A percentile compares a stretch with the other conserved stretches of the same genome.
Conservation (phyloP, 1,140 invertebrate species). For the Drosophila virilis region DNA sequence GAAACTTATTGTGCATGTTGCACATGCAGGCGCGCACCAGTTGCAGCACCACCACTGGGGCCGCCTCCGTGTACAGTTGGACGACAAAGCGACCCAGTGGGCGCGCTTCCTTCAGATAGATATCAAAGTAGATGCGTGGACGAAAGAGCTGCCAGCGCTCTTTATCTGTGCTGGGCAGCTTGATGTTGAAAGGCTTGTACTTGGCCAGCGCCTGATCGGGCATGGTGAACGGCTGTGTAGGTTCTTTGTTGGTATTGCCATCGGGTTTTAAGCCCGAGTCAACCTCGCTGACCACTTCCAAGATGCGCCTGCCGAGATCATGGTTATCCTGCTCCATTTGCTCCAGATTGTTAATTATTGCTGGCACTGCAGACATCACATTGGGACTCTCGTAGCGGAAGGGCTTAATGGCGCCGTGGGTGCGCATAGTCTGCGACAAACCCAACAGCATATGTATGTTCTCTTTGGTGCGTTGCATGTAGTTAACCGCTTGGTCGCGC, state of each 20-base stretch:
- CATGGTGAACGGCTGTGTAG: slow-evolving; percentile 18
- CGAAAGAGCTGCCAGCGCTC: slow-evolving; percentile 62
- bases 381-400: slow-evolving; percentile 44
- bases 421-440: slow-evolving; percentile 51
- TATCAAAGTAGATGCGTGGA: slow-evolving; percentile 66
- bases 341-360: slow-evolving; percentile 36
- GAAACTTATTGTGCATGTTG: slow-evolving; percentile 50
- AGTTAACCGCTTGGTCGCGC: slow-evolving; percentile 50
- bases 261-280: slow-evolving; percentile 39
- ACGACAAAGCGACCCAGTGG: slow-evolving; percentile 65
- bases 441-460: slow-evolving; percentile 58
- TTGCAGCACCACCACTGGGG: slow-evolving; percentile 69
- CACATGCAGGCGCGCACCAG: slow-evolving; percentile 64
- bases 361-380: slow-evolving; percentile 39
- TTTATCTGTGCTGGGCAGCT: slow-evolving; percentile 32
- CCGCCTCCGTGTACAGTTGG: slow-evolving; percentile 75
- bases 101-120: slow-evolving; percentile 53
- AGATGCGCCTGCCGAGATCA: slow-evolving; percentile 48
- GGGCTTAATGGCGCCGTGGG: slow-evolving; percentile 56
- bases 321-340: slow-evolving; percentile 45
- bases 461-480: slow-evolving; percentile 59
- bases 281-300: slow-evolving; percentile 38
- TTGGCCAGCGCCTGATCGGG: slow-evolving; percentile 51
- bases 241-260: not conserved
- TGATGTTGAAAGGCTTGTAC: slow-evolving; percentile 52